Conservation (phyloP, 2,888 invertebrate species). For the Melanotus villosus region DNA sequence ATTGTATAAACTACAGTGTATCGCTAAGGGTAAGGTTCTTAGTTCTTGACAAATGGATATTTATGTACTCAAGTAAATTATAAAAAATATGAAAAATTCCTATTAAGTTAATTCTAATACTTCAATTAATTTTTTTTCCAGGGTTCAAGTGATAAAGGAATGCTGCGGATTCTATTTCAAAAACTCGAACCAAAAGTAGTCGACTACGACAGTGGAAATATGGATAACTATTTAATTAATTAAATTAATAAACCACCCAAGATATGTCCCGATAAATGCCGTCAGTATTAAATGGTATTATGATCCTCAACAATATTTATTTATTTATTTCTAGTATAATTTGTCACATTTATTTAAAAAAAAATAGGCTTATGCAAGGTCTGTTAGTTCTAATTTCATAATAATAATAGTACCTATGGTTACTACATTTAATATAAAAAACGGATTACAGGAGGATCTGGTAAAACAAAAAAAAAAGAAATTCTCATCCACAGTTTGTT, state of each 20-base stretch:
- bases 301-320: slow-evolving; percentile 23
- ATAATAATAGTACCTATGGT: too few species aligned
- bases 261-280: neutral
- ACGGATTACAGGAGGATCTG: too few species aligned
- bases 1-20: too few species aligned
- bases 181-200: slow-evolving; percentile 7
- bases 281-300: slow-evolving; percentile 40
- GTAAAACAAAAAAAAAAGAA: too few species aligned
- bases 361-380: neutral
- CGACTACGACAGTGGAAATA: slow-evolving; percentile 29
- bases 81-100: too few species aligned
- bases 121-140: neutral
- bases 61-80: too few species aligned
- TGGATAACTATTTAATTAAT: slow-evolving; percentile 18
- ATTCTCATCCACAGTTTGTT: too few species aligned
- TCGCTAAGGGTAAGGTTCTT: too few species aligned
- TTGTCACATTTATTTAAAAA: neutral
- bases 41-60: too few species aligned
- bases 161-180: slow-evolving; percentile 24
- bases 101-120: too few species aligned
- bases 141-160: slow-evolving; percentile 19
- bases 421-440: too few species aligned
- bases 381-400: neutral
- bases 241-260: neutral
- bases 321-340: slow-evolving; percentile 24